Conservation (phyloP, 2,888 invertebrate species). For the Leucophenga maculata region DNA sequence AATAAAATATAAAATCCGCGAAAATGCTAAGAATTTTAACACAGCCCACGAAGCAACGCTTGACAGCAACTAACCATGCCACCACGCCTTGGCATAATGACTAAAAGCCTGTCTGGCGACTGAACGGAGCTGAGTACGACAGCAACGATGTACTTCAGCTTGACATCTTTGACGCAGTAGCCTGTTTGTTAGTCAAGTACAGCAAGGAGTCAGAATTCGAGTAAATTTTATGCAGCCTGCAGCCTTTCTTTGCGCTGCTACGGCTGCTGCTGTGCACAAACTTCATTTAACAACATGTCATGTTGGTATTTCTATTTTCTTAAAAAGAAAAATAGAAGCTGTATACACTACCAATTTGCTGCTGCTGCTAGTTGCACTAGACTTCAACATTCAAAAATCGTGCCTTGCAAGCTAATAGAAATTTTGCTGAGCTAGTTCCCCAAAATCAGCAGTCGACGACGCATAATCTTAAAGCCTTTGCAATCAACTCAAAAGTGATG, state of each 20-base stretch:
- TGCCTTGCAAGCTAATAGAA: slow-evolving; percentile 7
- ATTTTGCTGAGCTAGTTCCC: not conserved
- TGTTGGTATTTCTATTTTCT: not conserved
- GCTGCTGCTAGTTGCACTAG: not conserved
- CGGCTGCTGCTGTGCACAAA: not conserved
- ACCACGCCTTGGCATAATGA: not conserved
- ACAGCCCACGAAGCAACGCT: not conserved
- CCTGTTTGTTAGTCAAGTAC: not conserved
- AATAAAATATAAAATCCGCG: slow-evolving; percentile 1
- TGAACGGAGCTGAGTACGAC: not conserved
- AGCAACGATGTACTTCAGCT: not conserved
- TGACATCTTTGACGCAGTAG: not conserved
- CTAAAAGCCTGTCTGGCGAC: not conserved
- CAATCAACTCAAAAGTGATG: not conserved
- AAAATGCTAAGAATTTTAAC: slow-evolving; percentile 1
- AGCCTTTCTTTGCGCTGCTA: not conserved
- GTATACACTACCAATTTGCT: not conserved
- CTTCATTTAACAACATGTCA: slow-evolving; percentile 22
- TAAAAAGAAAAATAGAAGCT: too few species aligned
- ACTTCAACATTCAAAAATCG: slow-evolving; percentile 6
- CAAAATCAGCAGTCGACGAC: not conserved
- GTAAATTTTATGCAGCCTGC: not conserved
- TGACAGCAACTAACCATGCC: not conserved
- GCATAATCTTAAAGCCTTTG: not conserved
- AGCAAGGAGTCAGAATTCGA: too few species aligned